phyloP scores from a whole-genome alignment of 37 sponge, comb jelly and placozoan species.

The Eunapius fragilis region DNA sequence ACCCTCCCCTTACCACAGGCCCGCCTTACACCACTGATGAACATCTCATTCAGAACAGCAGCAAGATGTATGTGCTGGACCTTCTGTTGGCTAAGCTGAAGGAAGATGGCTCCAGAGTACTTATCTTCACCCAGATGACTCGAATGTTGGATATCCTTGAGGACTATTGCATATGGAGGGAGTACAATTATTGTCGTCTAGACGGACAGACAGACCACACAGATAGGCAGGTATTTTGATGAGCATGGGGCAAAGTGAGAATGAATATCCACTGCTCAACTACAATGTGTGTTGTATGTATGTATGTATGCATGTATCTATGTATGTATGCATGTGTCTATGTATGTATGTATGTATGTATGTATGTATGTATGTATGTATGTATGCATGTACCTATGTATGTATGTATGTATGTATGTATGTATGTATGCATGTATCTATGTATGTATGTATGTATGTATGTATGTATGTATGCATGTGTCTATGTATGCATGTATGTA shows the following conservation, averaged over 20 bases:
- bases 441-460: too few species aligned
- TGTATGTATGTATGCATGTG: neutral
- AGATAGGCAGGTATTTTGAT: slow-evolving; percentile 81
- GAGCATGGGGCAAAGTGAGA: neutral
- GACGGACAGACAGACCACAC: slow-evolving; percentile 95
- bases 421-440: too few species aligned
- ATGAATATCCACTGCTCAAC: neutral
- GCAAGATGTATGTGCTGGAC: slow-evolving; percentile 91
- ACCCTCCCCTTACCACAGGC: slow-evolving; percentile 51
- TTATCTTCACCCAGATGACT: slow-evolving; percentile 98
- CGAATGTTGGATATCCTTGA: slow-evolving; percentile 97
- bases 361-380: too few species aligned
- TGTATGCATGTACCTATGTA: too few species aligned
- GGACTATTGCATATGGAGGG: slow-evolving; percentile 98
- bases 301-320: neutral
- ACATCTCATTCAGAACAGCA: slow-evolving; percentile 86
- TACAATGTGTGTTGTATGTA: neutral
- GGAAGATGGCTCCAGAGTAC: slow-evolving; percentile 92
- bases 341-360: too few species aligned
- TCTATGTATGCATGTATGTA: neutral
- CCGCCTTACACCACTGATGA: slow-evolving; percentile 98
- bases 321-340: neutral
- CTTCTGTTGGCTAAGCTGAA: slow-evolving; percentile 81
- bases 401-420: too few species aligned
- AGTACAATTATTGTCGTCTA: slow-evolving; percentile 87